Base-by-base conservation (phyloP, 1,140 invertebrate genomes). In the Pseudomyrmex flavicornis region DNA sequence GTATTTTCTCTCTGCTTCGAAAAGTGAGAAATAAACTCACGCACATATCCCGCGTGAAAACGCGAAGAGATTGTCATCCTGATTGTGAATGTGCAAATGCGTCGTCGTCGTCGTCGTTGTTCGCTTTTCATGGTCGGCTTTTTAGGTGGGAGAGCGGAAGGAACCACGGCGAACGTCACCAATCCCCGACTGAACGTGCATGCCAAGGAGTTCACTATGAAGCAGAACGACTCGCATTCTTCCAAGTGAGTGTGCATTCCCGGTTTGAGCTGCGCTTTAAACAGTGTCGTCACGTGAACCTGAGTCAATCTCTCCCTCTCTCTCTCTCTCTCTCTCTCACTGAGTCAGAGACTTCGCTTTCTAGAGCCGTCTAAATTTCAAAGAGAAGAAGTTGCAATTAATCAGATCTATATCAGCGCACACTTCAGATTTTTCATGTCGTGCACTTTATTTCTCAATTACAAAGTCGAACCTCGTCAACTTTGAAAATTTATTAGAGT, bases 201-300 rank as follows among this genome's bases (percentile, higher is more conserved):
- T 95, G 97, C 97, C 61, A 97, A 97, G 94, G 97, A 97, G 95
- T 97, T 98, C 93, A 97, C 97, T 85, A 97, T 97, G 96, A 96
- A 95, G 93, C 94, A 95, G 52, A 95, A 95, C 92, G 95, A 96
- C 86, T 94, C 95, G 88, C 95, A 96, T 91, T 95, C 89, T 84
- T 94, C 93, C 83, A 95, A 95, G 96, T 96, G 91, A 95, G 94
- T 89, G 50, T 84, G 61, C 80, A 80, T n/a, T n/a, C 20, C 26
- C 35, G 35, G 35, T 35, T 35, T 35, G 35, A 35, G 5, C 35
- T 7, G 7, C 35, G 35, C 35, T 35, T 35, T 35, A 35, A 35
- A 35, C 35, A 35, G 35, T 35, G 35, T 35, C 5, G 35, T 35
- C 35, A 35, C 35, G 35, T 35, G 35, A 35, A 35, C 35, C 35